Evolutionary conservation across 2,113 vertebrate genomes (phyloP).

Genomic region (Pseudorasbora parva): DNA sequence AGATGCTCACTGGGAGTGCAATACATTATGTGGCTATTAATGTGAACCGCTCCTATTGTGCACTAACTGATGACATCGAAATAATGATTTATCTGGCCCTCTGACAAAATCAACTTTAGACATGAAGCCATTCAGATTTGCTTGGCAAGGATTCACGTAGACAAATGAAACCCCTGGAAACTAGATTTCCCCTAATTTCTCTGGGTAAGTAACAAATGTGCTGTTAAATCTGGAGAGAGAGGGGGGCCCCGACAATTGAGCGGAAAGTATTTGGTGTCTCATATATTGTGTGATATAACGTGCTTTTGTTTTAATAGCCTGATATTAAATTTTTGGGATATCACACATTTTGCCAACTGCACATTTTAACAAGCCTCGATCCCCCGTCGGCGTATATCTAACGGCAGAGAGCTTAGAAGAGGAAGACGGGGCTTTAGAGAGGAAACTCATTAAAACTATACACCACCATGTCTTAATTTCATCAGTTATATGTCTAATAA

Average conservation of each 20-base stretch:
- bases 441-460: slow-evolving; percentile 51
- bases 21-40: slow-evolving; percentile 8
- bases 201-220: slow-evolving; percentile 61
- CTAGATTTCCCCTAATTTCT: slow-evolving; percentile 58
- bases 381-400: slow-evolving; percentile 53
- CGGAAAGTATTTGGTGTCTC: slow-evolving; percentile 63
- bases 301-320: slow-evolving; percentile 63
- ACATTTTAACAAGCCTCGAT: slow-evolving; percentile 58
- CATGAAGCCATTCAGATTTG: slow-evolving; percentile 51
- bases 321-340: slow-evolving; percentile 62
- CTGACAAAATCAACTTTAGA: slow-evolving; percentile 52
- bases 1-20: slow-evolving; percentile 58
- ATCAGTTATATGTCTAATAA: slow-evolving; percentile 50
- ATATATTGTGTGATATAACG: slow-evolving; percentile 62
- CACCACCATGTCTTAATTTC: slow-evolving; percentile 32
- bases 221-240: slow-evolving; percentile 62
- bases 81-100: slow-evolving; percentile 56
- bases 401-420: slow-evolving; percentile 50
- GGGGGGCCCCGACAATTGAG: slow-evolving; percentile 11
- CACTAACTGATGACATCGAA: slow-evolving; percentile 47
- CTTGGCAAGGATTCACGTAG: slow-evolving; percentile 53
- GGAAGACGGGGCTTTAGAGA: slow-evolving; percentile 33
- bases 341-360: slow-evolving; percentile 60
- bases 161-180: slow-evolving; percentile 62
- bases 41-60: slow-evolving; percentile 43